phyloP scores from a whole-genome alignment of 2,888 invertebrate species.

The Acleris sparsana region DNA sequence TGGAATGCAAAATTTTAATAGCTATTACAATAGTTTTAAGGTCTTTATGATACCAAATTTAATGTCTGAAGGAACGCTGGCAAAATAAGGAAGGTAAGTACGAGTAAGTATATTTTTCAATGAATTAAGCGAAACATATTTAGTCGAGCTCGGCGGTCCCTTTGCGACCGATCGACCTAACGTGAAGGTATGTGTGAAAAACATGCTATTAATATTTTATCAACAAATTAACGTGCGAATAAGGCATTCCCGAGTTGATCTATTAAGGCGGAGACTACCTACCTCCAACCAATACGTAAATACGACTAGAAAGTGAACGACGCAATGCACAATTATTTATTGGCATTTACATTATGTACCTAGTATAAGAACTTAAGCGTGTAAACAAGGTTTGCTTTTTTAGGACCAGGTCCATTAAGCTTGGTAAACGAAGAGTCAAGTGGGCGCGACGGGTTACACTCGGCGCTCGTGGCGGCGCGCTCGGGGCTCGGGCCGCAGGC shows the following conservation, averaged over 20 bases:
- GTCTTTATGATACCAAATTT: constrained; percentile 6
- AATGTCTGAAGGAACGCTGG: background rate
- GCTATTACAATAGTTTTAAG: constrained; percentile 24
- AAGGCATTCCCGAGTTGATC: too few relatives aligned
- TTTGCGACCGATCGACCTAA: too few relatives aligned
- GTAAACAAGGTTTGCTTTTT: constrained; percentile 56
- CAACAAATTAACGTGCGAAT: too few relatives aligned
- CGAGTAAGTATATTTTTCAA: too few relatives aligned
- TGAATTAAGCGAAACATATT: too few relatives aligned
- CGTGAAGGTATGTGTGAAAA: background rate
- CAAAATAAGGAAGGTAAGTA: too few relatives aligned
- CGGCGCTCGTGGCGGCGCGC: constrained; percentile 30
- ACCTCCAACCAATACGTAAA: background rate
- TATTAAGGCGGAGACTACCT: too few relatives aligned
- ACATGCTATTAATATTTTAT: background rate
- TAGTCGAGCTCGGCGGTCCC: too few relatives aligned
- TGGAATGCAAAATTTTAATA: constrained; percentile 26
- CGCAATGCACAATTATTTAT: constrained; percentile 39
- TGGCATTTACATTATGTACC: constrained; percentile 23
- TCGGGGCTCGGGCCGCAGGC: constrained; percentile 1
- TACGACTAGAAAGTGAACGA: constrained; percentile 1
- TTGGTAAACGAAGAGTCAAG: constrained; percentile 50
- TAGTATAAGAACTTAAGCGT: constrained; percentile 39
- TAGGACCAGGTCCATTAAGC: constrained; percentile 59
- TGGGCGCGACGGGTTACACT: constrained; percentile 40